These are phyloP conservation scores for Melopsittacus undulatus DNA, from an alignment of 2,797 vertebrate genomes.

Conservation along the genomic window DNA sequence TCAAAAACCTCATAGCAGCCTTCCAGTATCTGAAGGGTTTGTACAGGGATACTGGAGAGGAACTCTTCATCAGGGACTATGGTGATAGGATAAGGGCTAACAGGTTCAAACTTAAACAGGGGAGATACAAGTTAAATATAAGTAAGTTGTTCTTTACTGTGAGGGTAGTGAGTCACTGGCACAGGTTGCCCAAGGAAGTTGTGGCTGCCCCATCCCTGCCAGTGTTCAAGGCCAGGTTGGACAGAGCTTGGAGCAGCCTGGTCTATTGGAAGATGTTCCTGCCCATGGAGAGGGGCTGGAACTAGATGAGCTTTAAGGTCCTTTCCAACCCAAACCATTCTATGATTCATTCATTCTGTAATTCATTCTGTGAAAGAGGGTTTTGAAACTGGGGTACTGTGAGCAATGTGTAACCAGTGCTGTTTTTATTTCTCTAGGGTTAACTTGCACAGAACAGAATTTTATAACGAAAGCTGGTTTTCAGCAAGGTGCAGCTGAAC, in stretches of 20 bases:
- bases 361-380: background rate
- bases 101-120: background rate
- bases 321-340: background rate
- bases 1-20: background rate
- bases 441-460: slow-evolving; percentile 97
- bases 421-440: slow-evolving; percentile 71
- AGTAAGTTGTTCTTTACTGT: background rate
- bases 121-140: background rate
- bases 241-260: background rate
- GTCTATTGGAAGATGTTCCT: background rate
- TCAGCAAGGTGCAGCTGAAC: slow-evolving; percentile 87
- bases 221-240: background rate
- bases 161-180: background rate
- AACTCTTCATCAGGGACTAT: background rate
- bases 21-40: background rate
- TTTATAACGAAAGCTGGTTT: slow-evolving; percentile 93
- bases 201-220: background rate
- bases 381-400: background rate
- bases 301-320: background rate
- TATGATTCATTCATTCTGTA: background rate
- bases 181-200: background rate
- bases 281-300: background rate
- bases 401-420: background rate
- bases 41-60: background rate
- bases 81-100: background rate